phyloP scores from a whole-genome alignment of 2,888 invertebrate species.

The Tortricodes alternella region DNA sequence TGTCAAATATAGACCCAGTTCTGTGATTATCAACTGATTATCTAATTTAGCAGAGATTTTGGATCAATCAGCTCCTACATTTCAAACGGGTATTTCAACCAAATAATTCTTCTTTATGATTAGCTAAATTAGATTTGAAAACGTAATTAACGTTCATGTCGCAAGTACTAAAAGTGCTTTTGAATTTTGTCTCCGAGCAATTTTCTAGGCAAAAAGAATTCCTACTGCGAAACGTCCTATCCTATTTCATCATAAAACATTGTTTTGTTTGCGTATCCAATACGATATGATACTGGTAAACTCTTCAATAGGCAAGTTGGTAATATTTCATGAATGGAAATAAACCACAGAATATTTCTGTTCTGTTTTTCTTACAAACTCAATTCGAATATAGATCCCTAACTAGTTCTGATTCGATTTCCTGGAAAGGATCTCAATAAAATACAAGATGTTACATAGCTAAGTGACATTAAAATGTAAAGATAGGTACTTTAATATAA shows the following conservation, averaged over 20 bases:
- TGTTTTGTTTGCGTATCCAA: not conserved
- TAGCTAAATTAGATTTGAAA: constrained; percentile 23
- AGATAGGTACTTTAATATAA: not conserved
- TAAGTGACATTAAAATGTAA: not conserved
- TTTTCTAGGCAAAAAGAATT: not conserved
- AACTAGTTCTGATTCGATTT: too few species aligned
- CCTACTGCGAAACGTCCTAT: not conserved
- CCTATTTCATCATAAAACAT: not conserved
- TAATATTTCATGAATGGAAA: too few species aligned
- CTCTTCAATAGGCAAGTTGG: too few species aligned
- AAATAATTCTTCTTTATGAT: constrained; percentile 24
- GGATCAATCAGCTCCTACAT: not conserved
- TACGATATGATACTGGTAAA: too few species aligned
- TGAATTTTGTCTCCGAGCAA: constrained; percentile 5
- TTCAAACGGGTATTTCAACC: constrained; percentile 15
- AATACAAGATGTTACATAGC: too few species aligned
- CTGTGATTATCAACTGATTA: not conserved
- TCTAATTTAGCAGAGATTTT: not conserved
- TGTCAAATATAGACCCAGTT: not conserved
- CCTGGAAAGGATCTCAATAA: too few species aligned
- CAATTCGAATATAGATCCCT: too few species aligned
- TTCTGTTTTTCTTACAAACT: too few species aligned
- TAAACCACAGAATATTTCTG: not conserved
- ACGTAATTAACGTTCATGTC: constrained; percentile 18
- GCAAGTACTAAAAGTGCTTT: constrained; percentile 13